These are phyloP conservation scores for Macaria liturata DNA, from an alignment of 2,888 invertebrate species.

Conservation along the genomic window DNA sequence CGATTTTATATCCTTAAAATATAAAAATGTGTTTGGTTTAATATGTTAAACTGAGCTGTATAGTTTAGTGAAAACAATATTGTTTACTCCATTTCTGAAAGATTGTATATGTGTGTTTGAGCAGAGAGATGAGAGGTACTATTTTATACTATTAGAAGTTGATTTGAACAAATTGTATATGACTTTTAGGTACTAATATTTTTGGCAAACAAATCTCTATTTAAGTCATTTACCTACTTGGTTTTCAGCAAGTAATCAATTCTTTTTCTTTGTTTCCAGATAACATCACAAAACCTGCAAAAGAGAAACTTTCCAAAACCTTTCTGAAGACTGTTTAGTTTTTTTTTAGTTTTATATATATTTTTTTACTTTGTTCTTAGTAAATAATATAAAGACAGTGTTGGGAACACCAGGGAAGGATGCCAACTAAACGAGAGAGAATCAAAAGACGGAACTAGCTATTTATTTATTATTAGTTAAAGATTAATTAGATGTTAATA, in stretches of 20 bases:
- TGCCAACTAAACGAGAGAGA: conserved; percentile 78
- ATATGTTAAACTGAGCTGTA: too few relatives aligned
- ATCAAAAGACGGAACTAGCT: conserved; percentile 78
- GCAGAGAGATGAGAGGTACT: too few relatives aligned
- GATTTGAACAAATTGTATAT: too few relatives aligned
- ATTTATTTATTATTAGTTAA: conserved; percentile 67
- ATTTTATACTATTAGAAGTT: too few relatives aligned
- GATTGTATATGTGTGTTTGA: too few relatives aligned
- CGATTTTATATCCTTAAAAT: too few relatives aligned
- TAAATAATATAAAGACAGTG: conserved; percentile 55
- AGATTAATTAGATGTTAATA: conserved; percentile 57
- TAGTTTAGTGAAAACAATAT: too few relatives aligned
- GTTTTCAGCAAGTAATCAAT: neutral
- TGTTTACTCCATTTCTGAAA: too few relatives aligned
- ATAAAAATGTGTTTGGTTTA: too few relatives aligned
- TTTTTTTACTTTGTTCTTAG: conserved; percentile 58
- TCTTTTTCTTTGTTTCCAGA: conserved; percentile 65
- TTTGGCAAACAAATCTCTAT: too few relatives aligned
- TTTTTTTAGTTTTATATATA: conserved; percentile 58
- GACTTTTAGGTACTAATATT: too few relatives aligned
- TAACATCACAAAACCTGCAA: conserved; percentile 68
- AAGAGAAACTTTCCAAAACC: conserved; percentile 74
- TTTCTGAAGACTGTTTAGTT: conserved; percentile 76
- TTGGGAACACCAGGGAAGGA: conserved; percentile 52
- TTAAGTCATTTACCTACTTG: too few relatives aligned